phyloP scores from a whole-genome alignment of 2,888 invertebrate genomes.

The Linyphia triangularis region DNA sequence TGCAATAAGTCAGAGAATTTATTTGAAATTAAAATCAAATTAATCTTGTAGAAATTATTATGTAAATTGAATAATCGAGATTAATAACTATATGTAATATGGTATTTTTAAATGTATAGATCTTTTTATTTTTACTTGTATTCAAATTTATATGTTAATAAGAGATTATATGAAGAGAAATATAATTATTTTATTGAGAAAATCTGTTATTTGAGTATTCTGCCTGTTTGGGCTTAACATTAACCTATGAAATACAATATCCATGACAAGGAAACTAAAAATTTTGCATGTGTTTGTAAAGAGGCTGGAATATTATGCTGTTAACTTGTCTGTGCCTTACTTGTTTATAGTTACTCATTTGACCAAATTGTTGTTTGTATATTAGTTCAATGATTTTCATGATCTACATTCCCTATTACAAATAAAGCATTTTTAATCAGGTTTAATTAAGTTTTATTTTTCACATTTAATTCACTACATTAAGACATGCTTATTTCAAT shows the following conservation, averaged over 20 bases:
- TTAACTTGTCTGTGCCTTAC: constrained; percentile 65
- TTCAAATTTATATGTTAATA: constrained; percentile 38
- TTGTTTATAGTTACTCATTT: constrained; percentile 51
- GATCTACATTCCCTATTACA: constrained; percentile 73
- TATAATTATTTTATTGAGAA: constrained; percentile 3
- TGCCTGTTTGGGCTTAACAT: neutral
- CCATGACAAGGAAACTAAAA: constrained; percentile 50
- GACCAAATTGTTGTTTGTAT: constrained; percentile 62
- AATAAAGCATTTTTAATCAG: constrained; percentile 75
- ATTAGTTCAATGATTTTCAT: constrained; percentile 58
- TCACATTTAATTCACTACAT: neutral
- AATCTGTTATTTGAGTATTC: neutral
- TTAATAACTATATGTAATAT: constrained; percentile 21
- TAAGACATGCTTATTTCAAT: neutral
- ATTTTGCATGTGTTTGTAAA: constrained; percentile 25
- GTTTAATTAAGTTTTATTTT: constrained; percentile 37
- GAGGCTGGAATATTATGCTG: constrained; percentile 24
- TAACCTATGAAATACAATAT: neutral
- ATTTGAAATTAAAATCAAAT: constrained; percentile 26
- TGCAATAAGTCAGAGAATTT: constrained; percentile 36
- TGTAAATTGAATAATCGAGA: constrained; percentile 16
- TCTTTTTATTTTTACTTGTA: constrained; percentile 23
- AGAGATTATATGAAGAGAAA: constrained; percentile 19
- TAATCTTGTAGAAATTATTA: constrained; percentile 13
- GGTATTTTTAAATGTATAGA: constrained; percentile 32